phyloP scores from a whole-genome alignment of 2,888 invertebrate genomes.

The Heteropelma amictum region DNA sequence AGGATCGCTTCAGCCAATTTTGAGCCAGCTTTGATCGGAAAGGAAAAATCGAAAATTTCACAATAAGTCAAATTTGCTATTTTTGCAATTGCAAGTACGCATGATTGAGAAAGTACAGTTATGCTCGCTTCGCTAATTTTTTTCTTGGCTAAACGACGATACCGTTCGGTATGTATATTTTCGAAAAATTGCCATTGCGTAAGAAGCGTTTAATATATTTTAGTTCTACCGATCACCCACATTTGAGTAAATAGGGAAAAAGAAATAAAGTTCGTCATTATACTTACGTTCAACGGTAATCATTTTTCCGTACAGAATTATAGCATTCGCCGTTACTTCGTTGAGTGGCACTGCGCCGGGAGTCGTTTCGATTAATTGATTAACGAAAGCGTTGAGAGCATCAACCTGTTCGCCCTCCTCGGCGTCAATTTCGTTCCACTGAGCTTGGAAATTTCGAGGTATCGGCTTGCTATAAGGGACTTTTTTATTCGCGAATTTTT shows the following conservation, averaged over 20 bases:
- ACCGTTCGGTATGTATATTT: no score
- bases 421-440: slow-evolving; percentile 91
- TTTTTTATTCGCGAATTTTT: slow-evolving; percentile 84
- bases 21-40: slow-evolving; percentile 82
- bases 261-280: neutral
- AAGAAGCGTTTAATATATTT: no score
- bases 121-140: no score
- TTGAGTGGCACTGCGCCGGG: slow-evolving; percentile 89
- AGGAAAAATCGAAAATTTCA: neutral
- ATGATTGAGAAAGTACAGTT: no score
- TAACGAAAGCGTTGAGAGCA: slow-evolving; percentile 83
- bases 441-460: slow-evolving; percentile 97
- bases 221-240: no score
- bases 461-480: slow-evolving; percentile 98
- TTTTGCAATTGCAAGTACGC: no score
- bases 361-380: slow-evolving; percentile 87
- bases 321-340: slow-evolving; percentile 88
- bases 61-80: no score
- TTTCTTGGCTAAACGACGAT: no score
- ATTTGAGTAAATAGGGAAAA: no score
- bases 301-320: slow-evolving; percentile 90
- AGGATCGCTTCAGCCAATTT: slow-evolving; percentile 87
- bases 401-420: slow-evolving; percentile 75
- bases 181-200: no score
- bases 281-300: slow-evolving; percentile 85